Percentiles rank a stretch among this genome's conserved stretches.
Evolutionary conservation across 1,140 invertebrate genomes (phyloP).

Genomic region (Bombus difficillimus): DNA sequence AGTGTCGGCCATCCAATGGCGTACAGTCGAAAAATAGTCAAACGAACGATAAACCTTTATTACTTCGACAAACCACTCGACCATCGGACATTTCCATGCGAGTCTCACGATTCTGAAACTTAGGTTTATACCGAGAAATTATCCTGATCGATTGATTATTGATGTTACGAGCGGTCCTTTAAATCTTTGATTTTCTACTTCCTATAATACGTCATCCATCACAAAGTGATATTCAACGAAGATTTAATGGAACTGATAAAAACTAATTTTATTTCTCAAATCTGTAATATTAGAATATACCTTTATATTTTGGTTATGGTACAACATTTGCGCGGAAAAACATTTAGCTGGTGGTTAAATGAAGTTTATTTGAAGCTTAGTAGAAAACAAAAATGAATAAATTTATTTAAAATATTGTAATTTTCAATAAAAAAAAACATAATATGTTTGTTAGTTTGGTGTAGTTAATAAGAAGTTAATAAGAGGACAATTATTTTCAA

Average conservation of each 20-base stretch:
- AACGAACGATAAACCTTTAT: conserved; percentile 69
- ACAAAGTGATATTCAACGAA: too few relatives aligned
- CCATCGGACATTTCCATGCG: conserved; percentile 21
- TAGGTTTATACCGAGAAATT: conserved; percentile 30
- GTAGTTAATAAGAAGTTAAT: not conserved
- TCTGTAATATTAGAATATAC: not conserved
- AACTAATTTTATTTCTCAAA: not conserved
- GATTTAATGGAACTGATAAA: not conserved
- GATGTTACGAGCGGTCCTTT: not conserved
- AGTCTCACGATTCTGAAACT: conserved; percentile 11
- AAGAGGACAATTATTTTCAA: not conserved
- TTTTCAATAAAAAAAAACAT: not conserved
- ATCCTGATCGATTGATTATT: conserved; percentile 39
- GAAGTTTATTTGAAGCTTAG: not conserved
- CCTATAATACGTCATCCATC: too few relatives aligned
- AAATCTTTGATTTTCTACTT: not conserved
- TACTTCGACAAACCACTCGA: conserved; percentile 52
- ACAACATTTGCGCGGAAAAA: too few relatives aligned
- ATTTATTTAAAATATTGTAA: not conserved
- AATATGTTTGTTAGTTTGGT: not conserved
- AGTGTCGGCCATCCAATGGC: conserved; percentile 45
- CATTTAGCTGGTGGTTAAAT: not conserved
- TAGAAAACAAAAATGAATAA: not conserved
- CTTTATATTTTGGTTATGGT: not conserved
- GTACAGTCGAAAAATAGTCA: conserved; percentile 44